Conservation (phyloP, 2,113 vertebrate species). For the Leucosticte australis region DNA sequence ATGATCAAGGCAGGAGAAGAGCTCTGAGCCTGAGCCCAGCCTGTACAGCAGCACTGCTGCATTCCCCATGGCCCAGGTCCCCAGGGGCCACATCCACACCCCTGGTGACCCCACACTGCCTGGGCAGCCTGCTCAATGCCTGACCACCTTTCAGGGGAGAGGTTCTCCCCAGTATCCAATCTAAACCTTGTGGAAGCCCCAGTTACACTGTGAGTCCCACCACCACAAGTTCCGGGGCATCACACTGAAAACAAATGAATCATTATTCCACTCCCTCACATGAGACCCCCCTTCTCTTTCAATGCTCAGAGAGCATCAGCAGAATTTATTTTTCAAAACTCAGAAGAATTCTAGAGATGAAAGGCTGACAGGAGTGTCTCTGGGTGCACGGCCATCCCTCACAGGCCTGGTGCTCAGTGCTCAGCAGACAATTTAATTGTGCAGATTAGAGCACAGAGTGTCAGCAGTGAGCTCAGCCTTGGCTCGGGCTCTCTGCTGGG, state of each 20-base stretch:
- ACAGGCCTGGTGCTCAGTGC: not conserved
- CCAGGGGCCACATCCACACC: not conserved
- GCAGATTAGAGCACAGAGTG: not conserved
- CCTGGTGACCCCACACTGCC: not conserved
- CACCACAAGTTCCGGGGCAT: not conserved
- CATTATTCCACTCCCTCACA: not conserved
- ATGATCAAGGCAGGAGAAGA: not conserved
- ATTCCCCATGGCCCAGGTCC: accelerated
- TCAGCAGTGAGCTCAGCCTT: not conserved
- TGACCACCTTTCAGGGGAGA: not conserved
- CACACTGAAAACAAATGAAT: not conserved
- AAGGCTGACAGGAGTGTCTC: not conserved
- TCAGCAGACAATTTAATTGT: not conserved
- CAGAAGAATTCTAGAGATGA: not conserved
- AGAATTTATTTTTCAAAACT: not conserved
- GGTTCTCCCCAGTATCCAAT: too few species aligned
- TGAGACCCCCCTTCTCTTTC: not conserved
- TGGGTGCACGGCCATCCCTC: not conserved
- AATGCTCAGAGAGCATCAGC: not conserved
- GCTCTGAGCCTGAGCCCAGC: not conserved
- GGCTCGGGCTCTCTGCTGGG: not conserved
- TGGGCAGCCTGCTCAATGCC: not conserved
- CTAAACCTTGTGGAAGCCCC: not conserved
- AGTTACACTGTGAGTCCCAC: not conserved
- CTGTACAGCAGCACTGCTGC: not conserved